Evolutionary conservation across 2,113 vertebrate species (phyloP).

Genomic region (Eclectus roratus): DNA sequence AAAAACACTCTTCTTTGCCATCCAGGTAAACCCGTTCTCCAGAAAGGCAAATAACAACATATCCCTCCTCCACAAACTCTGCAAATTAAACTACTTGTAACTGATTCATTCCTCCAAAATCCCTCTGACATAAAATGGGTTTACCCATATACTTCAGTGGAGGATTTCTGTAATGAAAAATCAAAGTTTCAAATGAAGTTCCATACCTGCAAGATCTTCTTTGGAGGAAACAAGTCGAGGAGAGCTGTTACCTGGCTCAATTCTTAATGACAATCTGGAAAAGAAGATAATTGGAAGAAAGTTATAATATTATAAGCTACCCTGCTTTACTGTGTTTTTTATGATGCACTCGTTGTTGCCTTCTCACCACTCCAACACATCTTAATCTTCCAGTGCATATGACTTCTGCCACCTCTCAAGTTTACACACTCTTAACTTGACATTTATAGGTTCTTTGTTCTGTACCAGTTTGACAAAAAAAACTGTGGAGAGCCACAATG

Average conservation of each 20-base stretch:
- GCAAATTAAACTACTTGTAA: neutral
- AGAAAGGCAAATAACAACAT: neutral
- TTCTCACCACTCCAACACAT: neutral
- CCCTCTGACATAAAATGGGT: neutral
- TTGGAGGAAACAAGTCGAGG: constrained; percentile 90
- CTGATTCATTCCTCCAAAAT: neutral
- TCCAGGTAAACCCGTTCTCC: neutral
- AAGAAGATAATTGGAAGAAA: neutral
- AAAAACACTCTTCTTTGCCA: neutral
- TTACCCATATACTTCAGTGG: neutral
- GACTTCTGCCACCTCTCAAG: neutral
- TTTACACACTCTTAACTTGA: neutral
- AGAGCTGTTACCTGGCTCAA: constrained; percentile 91
- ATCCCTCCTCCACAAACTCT: neutral
- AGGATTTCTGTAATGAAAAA: neutral
- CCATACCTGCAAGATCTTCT: constrained; percentile 90
- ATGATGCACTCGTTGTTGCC: neutral
- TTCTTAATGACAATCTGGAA: constrained; percentile 89
- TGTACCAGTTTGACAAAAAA: neutral
- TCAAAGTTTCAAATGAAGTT: neutral
- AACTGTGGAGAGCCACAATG: neutral
- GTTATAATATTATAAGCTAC: neutral
- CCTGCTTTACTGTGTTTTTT: neutral
- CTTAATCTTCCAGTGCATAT: neutral
- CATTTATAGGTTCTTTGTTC: neutral